phyloP scores from a whole-genome alignment of 1,140 invertebrate species.

The Saccostrea echinata region DNA sequence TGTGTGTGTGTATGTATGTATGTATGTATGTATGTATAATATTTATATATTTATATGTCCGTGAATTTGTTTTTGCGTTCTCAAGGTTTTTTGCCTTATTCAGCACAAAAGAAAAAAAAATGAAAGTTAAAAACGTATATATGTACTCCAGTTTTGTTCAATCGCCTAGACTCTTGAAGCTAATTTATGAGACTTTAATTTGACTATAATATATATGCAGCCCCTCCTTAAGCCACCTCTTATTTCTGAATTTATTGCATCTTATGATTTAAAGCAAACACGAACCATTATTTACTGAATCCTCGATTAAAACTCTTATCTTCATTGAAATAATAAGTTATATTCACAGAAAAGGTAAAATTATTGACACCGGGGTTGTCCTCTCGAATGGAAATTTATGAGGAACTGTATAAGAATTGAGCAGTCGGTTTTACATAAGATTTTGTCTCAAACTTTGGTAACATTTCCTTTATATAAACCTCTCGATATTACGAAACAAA shows the following conservation, averaged over 20 bases:
- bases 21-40: no score
- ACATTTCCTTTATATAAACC: neutral
- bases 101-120: neutral
- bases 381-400: neutral
- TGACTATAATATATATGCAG: conserved; percentile 18
- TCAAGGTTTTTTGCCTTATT: neutral
- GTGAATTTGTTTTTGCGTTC: neutral
- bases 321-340: conserved; percentile 40
- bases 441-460: neutral
- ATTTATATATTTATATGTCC: no score
- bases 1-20: no score
- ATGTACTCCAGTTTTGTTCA: neutral
- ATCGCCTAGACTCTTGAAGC: neutral
- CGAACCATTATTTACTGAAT: conserved; percentile 16
- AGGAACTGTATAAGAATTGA: neutral
- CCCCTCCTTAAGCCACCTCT: neutral
- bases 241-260: neutral
- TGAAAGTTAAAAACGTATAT: neutral
- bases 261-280: conserved; percentile 27
- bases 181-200: conserved; percentile 3
- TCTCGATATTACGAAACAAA: no score
- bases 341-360: conserved; percentile 7
- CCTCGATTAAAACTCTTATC: conserved; percentile 12
- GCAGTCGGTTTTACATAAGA: neutral
- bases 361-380: neutral